Base-by-base conservation (phyloP, 2,113 vertebrate genomes). In the Ranitomeya imitator region DNA sequence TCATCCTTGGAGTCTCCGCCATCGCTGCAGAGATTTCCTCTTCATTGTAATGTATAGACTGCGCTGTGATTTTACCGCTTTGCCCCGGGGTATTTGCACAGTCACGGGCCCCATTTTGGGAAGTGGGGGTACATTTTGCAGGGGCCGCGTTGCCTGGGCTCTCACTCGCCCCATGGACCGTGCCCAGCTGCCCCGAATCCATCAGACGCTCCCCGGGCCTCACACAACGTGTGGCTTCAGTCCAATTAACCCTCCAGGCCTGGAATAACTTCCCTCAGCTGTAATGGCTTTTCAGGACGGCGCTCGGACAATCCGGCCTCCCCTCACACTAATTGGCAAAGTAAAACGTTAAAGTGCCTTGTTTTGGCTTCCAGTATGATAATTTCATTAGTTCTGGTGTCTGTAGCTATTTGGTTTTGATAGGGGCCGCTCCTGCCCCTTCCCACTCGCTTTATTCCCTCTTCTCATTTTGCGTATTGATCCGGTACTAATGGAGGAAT, bases 331-430 rank as follows among this genome's bases (percentile, higher is more conserved):
- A 91, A 93, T 51, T 91, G 91, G 92, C 92, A 94, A 94, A 96
- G 96, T 97, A 96, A 97, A 97, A 96, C 96, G 96, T 97, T 97
- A 97, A 95, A 95, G 51, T 96, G 95, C 97, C 96, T 96, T 96
- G 94, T 95, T 97, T 83, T 91, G 6, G 94, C 96, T 97, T 95
- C 94, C 95, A 95, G 95, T 92, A 92, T 95, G 93, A 93, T 97
- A 98, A 97, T 98, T 96, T 96, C 95, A 98, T 98, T 98, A 97
- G 95, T 52, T 57, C 57, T 79, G 45, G 91, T 95, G 88, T 97
- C 96, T 95, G 95, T 97, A 96, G 97, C 96, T 97, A 96, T 96
- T 97, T 96, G 95, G 96, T 97, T 97, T 97, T 96, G 96, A 96
- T 95, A 96, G 96, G 73, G 96, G 94, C 95, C 97, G 93, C 94